Conservation (phyloP, 2,797 vertebrate genomes). For the Gymnocypris eckloni region DNA sequence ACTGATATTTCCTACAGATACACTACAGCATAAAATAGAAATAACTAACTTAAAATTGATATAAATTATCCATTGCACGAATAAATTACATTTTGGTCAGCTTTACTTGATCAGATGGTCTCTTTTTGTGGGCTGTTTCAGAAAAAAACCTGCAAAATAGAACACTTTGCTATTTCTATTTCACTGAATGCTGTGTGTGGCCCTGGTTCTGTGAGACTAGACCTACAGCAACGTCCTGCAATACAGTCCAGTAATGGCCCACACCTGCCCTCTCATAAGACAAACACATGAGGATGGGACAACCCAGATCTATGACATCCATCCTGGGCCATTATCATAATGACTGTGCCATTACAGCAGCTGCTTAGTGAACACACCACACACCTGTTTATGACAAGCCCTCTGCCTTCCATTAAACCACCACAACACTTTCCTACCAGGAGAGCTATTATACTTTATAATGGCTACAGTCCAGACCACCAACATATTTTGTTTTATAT, state of each 20-base stretch:
- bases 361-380: constrained; percentile 9
- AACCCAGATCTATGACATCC: constrained; percentile 14
- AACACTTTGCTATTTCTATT: background rate
- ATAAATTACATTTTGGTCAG: background rate
- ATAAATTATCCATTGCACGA: background rate
- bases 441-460: constrained; percentile 47
- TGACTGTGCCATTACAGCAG: constrained; percentile 18
- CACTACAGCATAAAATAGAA: no score
- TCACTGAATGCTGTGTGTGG: background rate
- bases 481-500: constrained; percentile 23
- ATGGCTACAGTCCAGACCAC: constrained; percentile 22
- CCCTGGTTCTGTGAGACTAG: background rate
- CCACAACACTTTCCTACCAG: constrained; percentile 19
- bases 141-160: background rate
- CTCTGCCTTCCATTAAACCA: constrained; percentile 32
- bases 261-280: constrained; percentile 29
- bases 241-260: constrained; percentile 6
- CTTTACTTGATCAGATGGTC: background rate
- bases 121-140: background rate
- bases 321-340: constrained; percentile 27
- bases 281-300: background rate
- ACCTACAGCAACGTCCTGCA: background rate
- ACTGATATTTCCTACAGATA: no score
- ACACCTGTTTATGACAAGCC: constrained; percentile 39
- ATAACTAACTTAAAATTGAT: no score